These are phyloP conservation scores for Glaucomys volans DNA, from an alignment of 2,113 vertebrate genomes.

Conservation along the genomic window DNA sequence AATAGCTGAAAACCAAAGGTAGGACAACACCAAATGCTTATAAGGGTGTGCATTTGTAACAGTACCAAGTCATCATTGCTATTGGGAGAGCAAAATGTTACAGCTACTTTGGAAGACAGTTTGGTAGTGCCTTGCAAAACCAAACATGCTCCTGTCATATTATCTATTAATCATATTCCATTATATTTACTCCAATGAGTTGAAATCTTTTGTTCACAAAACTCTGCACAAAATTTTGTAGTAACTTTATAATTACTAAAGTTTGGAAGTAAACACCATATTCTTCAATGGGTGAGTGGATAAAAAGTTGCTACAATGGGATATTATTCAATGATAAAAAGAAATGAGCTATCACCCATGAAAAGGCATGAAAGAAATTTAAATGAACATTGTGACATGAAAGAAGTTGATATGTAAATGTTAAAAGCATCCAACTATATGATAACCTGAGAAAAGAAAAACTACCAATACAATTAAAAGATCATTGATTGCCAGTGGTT, in stretches of 20 bases:
- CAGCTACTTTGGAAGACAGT: background rate
- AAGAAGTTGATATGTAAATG: background rate
- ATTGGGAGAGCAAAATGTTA: background rate
- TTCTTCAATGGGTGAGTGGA: background rate
- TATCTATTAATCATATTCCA: background rate
- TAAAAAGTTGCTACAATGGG: background rate
- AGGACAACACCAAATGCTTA: background rate
- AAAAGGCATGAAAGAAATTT: background rate
- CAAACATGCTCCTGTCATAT: background rate
- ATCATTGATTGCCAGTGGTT: background rate
- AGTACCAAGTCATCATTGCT: background rate
- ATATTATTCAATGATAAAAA: background rate
- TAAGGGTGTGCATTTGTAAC: background rate
- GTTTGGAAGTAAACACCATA: background rate
- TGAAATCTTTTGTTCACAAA: background rate
- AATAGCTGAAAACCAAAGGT: background rate
- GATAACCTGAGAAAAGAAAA: background rate
- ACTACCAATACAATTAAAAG: background rate
- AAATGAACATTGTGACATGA: background rate
- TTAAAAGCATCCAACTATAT: background rate
- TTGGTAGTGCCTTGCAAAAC: background rate
- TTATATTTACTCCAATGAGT: background rate
- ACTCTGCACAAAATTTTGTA: background rate
- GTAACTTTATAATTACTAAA: background rate
- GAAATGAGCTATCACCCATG: background rate